These are phyloP conservation scores for Drosophila orosa DNA, from an alignment of 1,140 invertebrate genomes.

Conservation along the genomic window DNA sequence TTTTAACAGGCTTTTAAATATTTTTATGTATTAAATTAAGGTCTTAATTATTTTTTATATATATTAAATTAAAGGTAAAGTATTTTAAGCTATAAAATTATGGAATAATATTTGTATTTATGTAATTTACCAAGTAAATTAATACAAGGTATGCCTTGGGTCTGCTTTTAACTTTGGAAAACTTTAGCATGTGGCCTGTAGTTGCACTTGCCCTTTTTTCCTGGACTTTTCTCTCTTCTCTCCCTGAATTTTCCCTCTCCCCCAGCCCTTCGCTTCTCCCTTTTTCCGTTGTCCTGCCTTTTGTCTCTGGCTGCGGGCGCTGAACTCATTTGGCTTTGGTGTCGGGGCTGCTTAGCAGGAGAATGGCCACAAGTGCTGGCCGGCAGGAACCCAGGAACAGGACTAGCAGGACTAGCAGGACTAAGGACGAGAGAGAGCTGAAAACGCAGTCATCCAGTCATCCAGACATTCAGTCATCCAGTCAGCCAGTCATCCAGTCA, in stretches of 20 bases:
- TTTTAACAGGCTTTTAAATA: background rate
- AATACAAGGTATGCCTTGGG: background rate
- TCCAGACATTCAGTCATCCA: constrained; percentile 29
- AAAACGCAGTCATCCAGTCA: constrained; percentile 32
- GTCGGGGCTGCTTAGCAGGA: constrained; percentile 61
- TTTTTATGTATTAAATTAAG: too few species aligned
- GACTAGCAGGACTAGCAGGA: background rate
- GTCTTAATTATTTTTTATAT: background rate
- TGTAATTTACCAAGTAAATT: background rate
- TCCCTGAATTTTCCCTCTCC: too few species aligned
- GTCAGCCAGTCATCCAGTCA: constrained; percentile 41
- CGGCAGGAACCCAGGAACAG: constrained; percentile 1
- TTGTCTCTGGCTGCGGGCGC: constrained; percentile 43
- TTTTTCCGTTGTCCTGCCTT: constrained; percentile 18
- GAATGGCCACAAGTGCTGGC: constrained; percentile 67
- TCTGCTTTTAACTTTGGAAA: background rate
- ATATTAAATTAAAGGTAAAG: background rate
- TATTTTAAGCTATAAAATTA: too few species aligned
- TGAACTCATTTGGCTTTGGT: constrained; percentile 77
- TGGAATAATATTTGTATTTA: too few species aligned
- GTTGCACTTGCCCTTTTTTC: constrained; percentile 4
- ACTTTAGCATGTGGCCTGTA: background rate
- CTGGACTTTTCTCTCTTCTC: constrained; percentile 2
- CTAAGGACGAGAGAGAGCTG: constrained; percentile 6
- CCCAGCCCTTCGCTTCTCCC: background rate